Base-by-base conservation (phyloP, 2,797 vertebrate species). In the Vipera latastei region DNA sequence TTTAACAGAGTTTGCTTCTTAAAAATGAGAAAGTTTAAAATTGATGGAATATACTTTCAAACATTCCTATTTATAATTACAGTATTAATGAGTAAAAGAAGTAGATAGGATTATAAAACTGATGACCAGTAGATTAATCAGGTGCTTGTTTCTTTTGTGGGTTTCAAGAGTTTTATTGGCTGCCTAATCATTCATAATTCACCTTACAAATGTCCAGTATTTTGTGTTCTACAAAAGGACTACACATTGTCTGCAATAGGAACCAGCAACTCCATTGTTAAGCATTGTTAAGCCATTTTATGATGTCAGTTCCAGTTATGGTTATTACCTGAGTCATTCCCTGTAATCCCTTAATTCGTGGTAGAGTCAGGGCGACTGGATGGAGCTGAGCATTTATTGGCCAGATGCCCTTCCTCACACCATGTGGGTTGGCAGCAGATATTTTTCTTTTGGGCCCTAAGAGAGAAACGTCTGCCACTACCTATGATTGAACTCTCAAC, bases 161-260 rank as follows among this genome's bases (percentile, higher is more conserved):
- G 61, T 95, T 22, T 3, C 2, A 60, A 91, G 89, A 4, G 69
- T n/a, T 44, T 44, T 93, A 95, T 73, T 22, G 73, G 53, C 4
- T 94, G 89, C 86, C 25, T 94, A 22, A 2, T 4, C 51, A 93
- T 94, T 91, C 63, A 89, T n/a, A 85, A 93, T 61, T 90, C 91
- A 93, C 88, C 63, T 65, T 92, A 18, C 25, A 44, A 69, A 93
- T 92, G 92, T 94, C 91, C 5, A 6, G 48, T 95, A 90, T 95
- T 57, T 57, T 13, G 22, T 92, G 56, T 90, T 53, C 86, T 94
- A 20, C 90, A 92, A 60, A 53, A 38, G 14, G 32, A 78, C 14
- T 44, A 44, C 32, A 9, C 69, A 22, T 78, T 44, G 18, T 18
- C 69, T 44, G 32, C 32, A 78, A 44, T 44, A 78, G 32, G 69